Conservation (phyloP, 1,140 invertebrate genomes). For the Thalassaphorura encarpata region DNA sequence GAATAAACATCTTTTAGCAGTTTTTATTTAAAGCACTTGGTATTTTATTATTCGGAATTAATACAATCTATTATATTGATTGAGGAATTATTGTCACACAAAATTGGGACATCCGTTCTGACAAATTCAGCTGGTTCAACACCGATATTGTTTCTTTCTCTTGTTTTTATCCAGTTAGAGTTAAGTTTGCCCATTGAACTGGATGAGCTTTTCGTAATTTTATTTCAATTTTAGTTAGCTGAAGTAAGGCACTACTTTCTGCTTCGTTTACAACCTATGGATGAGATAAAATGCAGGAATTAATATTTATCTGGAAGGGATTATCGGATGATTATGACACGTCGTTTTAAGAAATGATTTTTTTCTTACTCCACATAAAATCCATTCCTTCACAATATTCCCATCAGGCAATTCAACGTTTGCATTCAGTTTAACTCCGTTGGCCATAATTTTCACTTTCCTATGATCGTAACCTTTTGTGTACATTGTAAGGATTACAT, state of each 20-base stretch:
- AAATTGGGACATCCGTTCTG: no score
- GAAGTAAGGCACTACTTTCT: conserved; percentile 63
- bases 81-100: no score
- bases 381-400: conserved; percentile 43
- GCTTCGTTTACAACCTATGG: conserved; percentile 57
- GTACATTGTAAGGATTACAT: conserved; percentile 77
- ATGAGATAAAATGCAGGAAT: conserved; percentile 23
- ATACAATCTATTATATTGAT: no score
- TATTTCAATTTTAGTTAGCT: conserved; percentile 91
- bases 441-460: conserved; percentile 63
- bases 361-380: conserved; percentile 67
- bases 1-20: no score
- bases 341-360: not conserved
- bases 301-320: not conserved
- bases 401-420: conserved; percentile 64
- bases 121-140: no score
- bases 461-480: conserved; percentile 79
- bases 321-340: not conserved
- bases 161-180: no score
- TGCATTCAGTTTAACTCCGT: conserved; percentile 67
- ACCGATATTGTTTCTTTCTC: no score
- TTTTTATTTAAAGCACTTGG: no score
- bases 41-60: no score
- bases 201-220: conserved; percentile 78
- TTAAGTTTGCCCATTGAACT: conserved; percentile 68